Evolutionary conservation across 1,140 invertebrate genomes (phyloP), one percentile per base, ranked within the genome.

Genomic region (Cydia amplana): DNA sequence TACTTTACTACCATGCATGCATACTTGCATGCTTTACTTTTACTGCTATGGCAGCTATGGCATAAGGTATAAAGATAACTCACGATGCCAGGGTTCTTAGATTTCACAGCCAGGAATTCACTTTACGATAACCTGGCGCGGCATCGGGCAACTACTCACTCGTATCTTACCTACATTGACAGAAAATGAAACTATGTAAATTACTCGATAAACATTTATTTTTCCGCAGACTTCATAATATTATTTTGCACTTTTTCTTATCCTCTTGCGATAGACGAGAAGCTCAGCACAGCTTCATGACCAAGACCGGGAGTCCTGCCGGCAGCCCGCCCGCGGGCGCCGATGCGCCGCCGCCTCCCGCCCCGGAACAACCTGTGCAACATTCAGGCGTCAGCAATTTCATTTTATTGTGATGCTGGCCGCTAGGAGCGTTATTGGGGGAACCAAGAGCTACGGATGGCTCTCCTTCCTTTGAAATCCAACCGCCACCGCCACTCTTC

Each of bases 221-320:
- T 76, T 75, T 64, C 25, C 36, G 72, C 49, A 74, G 5, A 36
- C 28, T 36, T 18, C 10, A 36, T 49, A 14, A 73, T 73, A 73
- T n/a, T 46, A 55, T 78, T 81, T 82, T 83, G 23, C 83, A 85
- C 81, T 85, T 85, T 83, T 85, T 83, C 83, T 85, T 85, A 85
- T 79, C 74, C 72, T 79, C 79, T 77, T 43, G 46, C 18, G 77
- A 78, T 78, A 79, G 7, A 67, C 20, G 12, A 18, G 65, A 49
- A 23, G 12, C 16, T 76, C 55, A 91, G 78, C 88, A 90, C 40
- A 91, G 84, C 82, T 91, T 91, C 90, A 91, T 90, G 51, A 91
- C 84, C 77, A 91, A 65, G 72, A 91, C 77, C 18, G 90, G 90
- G 70, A 89, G 75, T 18, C 84, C 85, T 60, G 83, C 79, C 23